These are phyloP conservation scores for Semaprochilodus insignis DNA, from an alignment of 2,797 vertebrate genomes.

Conservation along the genomic window DNA sequence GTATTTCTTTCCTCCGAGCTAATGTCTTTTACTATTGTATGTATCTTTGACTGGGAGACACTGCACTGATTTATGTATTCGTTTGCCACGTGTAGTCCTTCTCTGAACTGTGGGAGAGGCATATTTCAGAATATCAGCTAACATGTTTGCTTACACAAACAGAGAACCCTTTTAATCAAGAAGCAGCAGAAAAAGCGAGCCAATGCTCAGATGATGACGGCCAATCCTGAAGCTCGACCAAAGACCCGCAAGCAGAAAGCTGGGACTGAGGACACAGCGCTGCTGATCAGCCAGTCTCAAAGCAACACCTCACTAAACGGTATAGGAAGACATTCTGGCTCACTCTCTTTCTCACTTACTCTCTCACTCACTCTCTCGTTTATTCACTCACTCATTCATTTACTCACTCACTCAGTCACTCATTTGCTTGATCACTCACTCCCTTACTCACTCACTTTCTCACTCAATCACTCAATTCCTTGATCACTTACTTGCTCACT, in stretches of 20 bases:
- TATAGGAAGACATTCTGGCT: slow-evolving; percentile 55
- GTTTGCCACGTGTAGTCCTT: no score
- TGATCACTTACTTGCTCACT: no score
- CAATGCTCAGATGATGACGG: slow-evolving; percentile 86
- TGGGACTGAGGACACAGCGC: slow-evolving; percentile 73
- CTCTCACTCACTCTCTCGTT: not conserved
- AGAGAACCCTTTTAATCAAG: slow-evolving; percentile 85
- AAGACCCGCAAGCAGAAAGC: slow-evolving; percentile 75
- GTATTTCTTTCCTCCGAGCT: not conserved
- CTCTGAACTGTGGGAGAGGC: not conserved
- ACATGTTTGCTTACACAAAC: slow-evolving; percentile 25
- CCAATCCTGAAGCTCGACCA: slow-evolving; percentile 79
- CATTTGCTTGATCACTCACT: no score
- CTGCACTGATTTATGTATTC: no score
- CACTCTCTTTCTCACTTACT: not conserved
- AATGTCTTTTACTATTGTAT: no score
- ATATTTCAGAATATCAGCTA: not conserved
- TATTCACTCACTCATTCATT: not conserved
- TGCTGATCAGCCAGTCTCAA: slow-evolving; percentile 77
- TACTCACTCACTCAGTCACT: no score
- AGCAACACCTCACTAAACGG: slow-evolving; percentile 79
- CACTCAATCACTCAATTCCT: no score
- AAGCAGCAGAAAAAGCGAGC: slow-evolving; percentile 87
- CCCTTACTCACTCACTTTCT: no score
- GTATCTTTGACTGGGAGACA: no score